phyloP scores from a whole-genome alignment of 1,140 invertebrate species.

The Tetramorium alpestre region DNA sequence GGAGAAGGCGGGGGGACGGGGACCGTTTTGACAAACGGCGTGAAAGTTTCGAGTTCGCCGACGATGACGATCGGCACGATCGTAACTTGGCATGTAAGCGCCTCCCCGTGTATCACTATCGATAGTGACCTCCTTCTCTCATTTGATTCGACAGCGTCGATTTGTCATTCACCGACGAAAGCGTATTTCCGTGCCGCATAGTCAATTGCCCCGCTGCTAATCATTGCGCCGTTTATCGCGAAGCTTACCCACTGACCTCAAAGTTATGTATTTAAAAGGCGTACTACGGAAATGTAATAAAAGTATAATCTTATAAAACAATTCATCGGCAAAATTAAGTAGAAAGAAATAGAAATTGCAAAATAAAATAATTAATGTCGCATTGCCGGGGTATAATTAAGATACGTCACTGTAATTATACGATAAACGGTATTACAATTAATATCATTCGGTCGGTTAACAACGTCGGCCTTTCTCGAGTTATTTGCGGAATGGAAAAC shows the following conservation, averaged over 20 bases:
- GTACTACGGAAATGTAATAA: neutral
- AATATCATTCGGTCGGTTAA: neutral
- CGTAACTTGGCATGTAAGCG: neutral
- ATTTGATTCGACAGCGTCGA: neutral
- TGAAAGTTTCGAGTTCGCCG: conserved; percentile 50
- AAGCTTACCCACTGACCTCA: neutral
- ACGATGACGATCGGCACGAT: neutral
- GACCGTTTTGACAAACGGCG: conserved; percentile 48
- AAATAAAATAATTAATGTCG: neutral
- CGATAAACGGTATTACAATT: neutral
- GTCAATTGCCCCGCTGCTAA: neutral
- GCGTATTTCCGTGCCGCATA: conserved; percentile 14
- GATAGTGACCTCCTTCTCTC: conserved; percentile 2
- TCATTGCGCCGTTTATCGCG: conserved; percentile 1
- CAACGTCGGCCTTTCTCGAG: neutral
- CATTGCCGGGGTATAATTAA: neutral
- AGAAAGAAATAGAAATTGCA: neutral
- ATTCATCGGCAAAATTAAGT: neutral
- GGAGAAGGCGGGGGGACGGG: neutral
- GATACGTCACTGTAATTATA: neutral
- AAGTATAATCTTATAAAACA: neutral
- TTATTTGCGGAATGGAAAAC: conserved; percentile 7
- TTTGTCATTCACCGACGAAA: conserved; percentile 18
- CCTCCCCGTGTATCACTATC: conserved; percentile 18
- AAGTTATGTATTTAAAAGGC: neutral